phyloP scores from a whole-genome alignment of 2,888 invertebrate species.

The Spatulosminthurus flaviceps region DNA sequence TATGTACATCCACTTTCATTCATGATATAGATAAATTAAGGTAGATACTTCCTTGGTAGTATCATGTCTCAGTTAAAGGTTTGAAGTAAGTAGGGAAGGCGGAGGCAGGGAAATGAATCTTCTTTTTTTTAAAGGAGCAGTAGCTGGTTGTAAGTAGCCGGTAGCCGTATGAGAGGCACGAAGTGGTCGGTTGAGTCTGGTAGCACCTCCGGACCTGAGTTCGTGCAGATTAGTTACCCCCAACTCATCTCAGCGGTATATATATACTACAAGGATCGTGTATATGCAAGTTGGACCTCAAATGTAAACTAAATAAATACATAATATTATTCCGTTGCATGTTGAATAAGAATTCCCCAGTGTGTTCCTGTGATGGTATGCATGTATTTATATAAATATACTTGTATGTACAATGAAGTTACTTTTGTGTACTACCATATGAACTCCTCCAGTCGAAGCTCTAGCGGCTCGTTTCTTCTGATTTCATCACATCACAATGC shows the following conservation, averaged over 20 bases:
- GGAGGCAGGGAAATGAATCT: constrained; percentile 2
- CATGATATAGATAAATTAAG: background rate
- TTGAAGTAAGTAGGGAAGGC: background rate
- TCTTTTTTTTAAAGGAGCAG: constrained; percentile 24
- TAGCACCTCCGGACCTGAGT: constrained; percentile 4
- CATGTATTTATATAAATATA: constrained; percentile 28
- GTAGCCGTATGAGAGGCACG: constrained; percentile 40
- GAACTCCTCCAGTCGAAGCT: constrained; percentile 22
- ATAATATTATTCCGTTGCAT: constrained; percentile 47
- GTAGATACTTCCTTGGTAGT: background rate
- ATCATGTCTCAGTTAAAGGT: background rate
- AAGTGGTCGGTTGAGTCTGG: constrained; percentile 41
- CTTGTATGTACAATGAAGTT: too few species aligned
- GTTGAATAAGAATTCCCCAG: constrained; percentile 50
- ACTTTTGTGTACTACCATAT: constrained; percentile 44
- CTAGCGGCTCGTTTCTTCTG: constrained; percentile 49
- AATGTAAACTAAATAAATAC: constrained; percentile 8
- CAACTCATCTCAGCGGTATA: background rate
- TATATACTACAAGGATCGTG: background rate
- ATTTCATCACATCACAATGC: constrained; percentile 55
- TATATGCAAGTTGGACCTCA: background rate
- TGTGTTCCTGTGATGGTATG: too few species aligned
- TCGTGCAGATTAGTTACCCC: constrained; percentile 10
- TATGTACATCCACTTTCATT: constrained; percentile 6
- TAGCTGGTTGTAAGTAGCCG: constrained; percentile 40